Base-by-base conservation (phyloP, 2,888 invertebrate genomes). In the Quadroppia sp. region DNA sequence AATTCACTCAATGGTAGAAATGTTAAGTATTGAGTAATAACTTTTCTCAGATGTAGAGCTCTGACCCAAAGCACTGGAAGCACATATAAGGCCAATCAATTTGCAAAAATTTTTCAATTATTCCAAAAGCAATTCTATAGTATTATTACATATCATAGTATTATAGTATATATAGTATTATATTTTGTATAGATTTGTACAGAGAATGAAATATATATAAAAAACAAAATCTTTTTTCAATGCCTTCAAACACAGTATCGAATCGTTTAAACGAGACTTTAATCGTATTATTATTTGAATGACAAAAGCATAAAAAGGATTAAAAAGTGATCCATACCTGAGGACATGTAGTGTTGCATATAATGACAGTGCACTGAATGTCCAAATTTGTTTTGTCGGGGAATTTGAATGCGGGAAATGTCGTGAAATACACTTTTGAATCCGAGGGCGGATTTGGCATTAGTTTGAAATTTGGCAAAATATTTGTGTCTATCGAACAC, bases 341-440 rank as follows among this genome's bases (percentile, higher is more conserved):
- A 0, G 87, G 87, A 80, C 91, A 91, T 76, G 84, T 85, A 71
- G 88, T 88, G 81, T 88, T 87, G 80, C 91, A 91, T n/a, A 91
- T 82, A 78, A 89, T 88, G 59, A 91, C 86, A 23, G 87, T 87
- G 82, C 91, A 91, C n/a, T 88, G 88, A 64, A 91, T 83, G 82
- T 91, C 91, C 53, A 91, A 82, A 76, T 89, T 87, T 76, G 89
- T 89, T 77, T 90, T 85, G 80, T 90, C 90, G 3, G 91, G 91
- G 82, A 91, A 91, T 80, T 90, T 90, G 80, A 91, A 91, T 4
- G 91, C 91, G 0, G 89, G 87, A 83, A 91, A 91, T 23, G 87
- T 88, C 0, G 90, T 85, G 78, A 79, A 80, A 48, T 80, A 79
- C 4, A 81, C 76, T 53, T 80, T 81, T 15, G 79, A 77, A 76